Percentiles rank a stretch among this genome's conserved stretches.
phyloP scores from a whole-genome alignment of 2,888 invertebrate genomes.

The Antheraea yamamai region DNA sequence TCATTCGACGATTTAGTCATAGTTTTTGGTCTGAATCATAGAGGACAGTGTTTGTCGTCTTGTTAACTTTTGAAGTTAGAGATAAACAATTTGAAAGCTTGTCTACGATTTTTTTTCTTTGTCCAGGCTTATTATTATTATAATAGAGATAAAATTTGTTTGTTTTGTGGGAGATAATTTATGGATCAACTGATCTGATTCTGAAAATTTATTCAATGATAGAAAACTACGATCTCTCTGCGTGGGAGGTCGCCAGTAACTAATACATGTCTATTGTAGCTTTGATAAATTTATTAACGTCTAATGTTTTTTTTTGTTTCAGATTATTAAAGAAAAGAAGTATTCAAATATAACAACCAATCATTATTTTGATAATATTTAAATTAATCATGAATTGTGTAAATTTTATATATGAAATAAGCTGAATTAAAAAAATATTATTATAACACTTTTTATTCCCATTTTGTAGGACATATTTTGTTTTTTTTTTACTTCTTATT shows the following conservation, averaged over 20 bases:
- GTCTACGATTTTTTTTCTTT: no score
- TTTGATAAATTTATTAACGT: background rate
- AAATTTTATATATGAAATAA: no score
- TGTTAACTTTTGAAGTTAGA: background rate
- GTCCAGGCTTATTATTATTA: background rate
- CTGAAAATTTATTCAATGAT: no score
- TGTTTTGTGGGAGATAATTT: no score
- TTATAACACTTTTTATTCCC: no score
- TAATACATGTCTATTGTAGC: background rate
- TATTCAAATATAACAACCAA: background rate
- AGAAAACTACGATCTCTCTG: no score
- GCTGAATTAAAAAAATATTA: no score
- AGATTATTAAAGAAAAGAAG: background rate
- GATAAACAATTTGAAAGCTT: no score
- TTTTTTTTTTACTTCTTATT: no score
- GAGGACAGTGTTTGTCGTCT: background rate
- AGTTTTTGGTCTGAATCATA: background rate
- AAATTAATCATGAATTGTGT: no score
- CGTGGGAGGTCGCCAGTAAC: background rate
- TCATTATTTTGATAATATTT: background rate
- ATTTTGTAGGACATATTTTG: no score
- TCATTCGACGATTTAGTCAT: background rate
- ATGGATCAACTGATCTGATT: no score
- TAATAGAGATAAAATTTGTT: background rate
- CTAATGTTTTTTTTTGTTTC: constrained; percentile 13